Conservation (phyloP, 1,140 invertebrate genomes). For the Diorhabda sublineata region DNA sequence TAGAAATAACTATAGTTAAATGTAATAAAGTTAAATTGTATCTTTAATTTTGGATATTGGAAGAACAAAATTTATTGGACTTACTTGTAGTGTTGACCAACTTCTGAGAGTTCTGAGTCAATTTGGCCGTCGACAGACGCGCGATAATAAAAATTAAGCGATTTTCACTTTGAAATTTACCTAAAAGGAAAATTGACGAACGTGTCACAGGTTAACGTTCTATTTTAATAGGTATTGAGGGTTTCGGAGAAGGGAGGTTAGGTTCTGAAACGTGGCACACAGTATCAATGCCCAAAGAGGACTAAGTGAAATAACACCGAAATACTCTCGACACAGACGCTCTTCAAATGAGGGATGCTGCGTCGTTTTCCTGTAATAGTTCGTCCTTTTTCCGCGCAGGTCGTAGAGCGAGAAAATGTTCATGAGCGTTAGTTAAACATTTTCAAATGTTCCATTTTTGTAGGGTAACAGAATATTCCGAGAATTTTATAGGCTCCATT, state of each 20-base stretch:
- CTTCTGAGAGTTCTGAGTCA: too few relatives aligned
- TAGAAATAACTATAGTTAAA: too few relatives aligned
- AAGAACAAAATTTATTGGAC: too few relatives aligned
- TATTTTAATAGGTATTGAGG: constrained; percentile 10
- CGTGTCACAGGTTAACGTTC: constrained; percentile 3
- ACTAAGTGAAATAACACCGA: constrained; percentile 9
- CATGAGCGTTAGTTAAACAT: not conserved
- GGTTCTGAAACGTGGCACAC: constrained; percentile 10
- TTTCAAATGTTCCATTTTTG: constrained; percentile 3
- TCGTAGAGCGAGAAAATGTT: not conserved
- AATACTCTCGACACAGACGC: constrained; percentile 5
- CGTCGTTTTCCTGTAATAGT: not conserved
- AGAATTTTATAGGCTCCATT: too few relatives aligned
- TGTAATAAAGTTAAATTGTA: too few relatives aligned
- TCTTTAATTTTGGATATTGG: too few relatives aligned
- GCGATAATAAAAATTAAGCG: too few relatives aligned
- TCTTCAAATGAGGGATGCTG: constrained; percentile 1
- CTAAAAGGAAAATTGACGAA: not conserved
- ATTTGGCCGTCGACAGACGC: too few relatives aligned
- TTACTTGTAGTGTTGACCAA: too few relatives aligned
- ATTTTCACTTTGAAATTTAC: not conserved
- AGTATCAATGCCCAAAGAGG: constrained; percentile 13
- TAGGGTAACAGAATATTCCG: not conserved
- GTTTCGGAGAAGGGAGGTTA: constrained; percentile 17
- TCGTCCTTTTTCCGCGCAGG: constrained; percentile 6